phyloP scores from a whole-genome alignment of 2,113 vertebrate species.

The Pangasianodon gigas region DNA sequence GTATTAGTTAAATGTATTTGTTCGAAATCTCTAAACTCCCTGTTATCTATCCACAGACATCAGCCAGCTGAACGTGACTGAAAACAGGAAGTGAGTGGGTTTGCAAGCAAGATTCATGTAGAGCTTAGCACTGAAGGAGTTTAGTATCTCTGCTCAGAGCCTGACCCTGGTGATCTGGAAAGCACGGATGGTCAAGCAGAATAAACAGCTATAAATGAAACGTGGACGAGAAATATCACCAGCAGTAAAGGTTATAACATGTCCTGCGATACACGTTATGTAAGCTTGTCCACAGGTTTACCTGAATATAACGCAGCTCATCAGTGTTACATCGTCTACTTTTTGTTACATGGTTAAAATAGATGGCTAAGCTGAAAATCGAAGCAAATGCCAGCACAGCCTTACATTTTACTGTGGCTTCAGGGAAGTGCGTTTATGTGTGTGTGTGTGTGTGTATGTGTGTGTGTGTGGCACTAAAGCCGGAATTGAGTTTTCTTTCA shows the following conservation, averaged over 20 bases:
- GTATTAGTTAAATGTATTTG: not conserved
- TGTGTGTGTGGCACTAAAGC: constrained; percentile 37
- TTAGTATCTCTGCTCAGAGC: not conserved
- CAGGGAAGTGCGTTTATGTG: constrained; percentile 17
- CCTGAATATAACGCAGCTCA: constrained; percentile 3
- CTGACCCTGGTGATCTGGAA: not conserved
- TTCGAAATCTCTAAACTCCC: not conserved
- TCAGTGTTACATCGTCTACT: constrained; percentile 16
- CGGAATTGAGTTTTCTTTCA: constrained; percentile 59
- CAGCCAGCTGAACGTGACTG: not conserved
- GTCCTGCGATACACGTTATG: not conserved
- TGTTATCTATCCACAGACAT: not conserved
- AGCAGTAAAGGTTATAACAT: not conserved
- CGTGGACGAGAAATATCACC: not conserved
- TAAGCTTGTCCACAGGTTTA: not conserved
- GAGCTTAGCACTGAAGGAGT: not conserved
- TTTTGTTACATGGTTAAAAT: constrained; percentile 19
- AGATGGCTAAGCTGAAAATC: constrained; percentile 22
- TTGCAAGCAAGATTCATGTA: not conserved
- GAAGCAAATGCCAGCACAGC: constrained; percentile 15
- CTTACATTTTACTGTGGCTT: constrained; percentile 19
- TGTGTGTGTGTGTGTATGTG: constrained; percentile 18
- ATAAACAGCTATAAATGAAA: constrained; percentile 3
- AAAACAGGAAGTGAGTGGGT: constrained; percentile 11
- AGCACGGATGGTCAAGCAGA: not conserved